These are phyloP conservation scores for Phrynocephalus forsythii DNA, from an alignment of 2,797 vertebrate genomes.

Conservation along the genomic window DNA sequence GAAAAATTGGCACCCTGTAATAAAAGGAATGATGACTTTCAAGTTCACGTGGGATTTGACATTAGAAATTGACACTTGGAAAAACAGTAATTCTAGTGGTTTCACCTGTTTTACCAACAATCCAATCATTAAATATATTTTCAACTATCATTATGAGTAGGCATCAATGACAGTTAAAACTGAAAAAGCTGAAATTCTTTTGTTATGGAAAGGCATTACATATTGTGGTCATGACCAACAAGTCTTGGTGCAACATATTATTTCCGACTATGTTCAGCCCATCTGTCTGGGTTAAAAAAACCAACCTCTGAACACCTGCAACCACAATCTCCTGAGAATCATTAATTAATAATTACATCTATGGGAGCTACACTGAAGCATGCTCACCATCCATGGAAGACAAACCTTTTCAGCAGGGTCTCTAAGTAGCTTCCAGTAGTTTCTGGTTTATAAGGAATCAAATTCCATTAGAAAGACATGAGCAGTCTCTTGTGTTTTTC, in stretches of 20 bases:
- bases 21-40: not conserved
- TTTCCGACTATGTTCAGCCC: slow-evolving; percentile 8
- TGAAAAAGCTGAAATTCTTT: not conserved
- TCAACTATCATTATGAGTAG: not conserved
- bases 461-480: slow-evolving; percentile 10
- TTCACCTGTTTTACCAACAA: not conserved
- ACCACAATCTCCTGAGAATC: slow-evolving; percentile 12
- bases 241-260: not conserved
- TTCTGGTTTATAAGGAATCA: slow-evolving; percentile 13
- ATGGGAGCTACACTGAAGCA: not conserved
- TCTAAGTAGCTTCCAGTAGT: slow-evolving; percentile 29
- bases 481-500: not conserved
- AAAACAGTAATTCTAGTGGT: no score
- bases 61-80: not conserved
- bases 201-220: not conserved
- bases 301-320: slow-evolving; percentile 8
- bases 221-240: not conserved
- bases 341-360: slow-evolving; percentile 40
- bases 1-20: not conserved
- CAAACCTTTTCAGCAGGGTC: not conserved
- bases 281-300: slow-evolving; percentile 9
- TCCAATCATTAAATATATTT: not conserved
- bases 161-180: not conserved
- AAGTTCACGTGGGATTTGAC: not conserved
- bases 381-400: slow-evolving; percentile 13